These are phyloP conservation scores for Anhinga anhinga DNA, from an alignment of 2,113 vertebrate genomes.

Conservation along the genomic window DNA sequence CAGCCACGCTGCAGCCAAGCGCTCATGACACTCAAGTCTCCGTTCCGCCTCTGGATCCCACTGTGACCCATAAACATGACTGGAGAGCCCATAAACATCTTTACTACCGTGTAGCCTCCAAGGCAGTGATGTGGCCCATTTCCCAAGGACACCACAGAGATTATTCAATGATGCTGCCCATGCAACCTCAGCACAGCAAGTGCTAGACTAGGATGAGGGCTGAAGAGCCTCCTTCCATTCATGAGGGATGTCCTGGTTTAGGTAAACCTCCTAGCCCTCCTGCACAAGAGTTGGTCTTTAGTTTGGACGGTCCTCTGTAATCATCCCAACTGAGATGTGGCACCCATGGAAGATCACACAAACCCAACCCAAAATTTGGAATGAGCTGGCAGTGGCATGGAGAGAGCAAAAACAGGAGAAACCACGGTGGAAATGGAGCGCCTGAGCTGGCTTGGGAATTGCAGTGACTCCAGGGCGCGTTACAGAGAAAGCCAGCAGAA, in stretches of 20 bases:
- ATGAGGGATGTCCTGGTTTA: background rate
- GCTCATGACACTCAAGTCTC: background rate
- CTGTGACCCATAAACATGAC: background rate
- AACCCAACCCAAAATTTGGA: background rate
- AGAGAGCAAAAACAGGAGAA: background rate
- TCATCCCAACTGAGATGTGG: rapidly evolving
- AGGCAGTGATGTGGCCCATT: background rate
- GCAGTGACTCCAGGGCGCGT: rapidly evolving
- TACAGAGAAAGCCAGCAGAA: background rate
- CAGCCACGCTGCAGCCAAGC: background rate
- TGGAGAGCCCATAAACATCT: background rate
- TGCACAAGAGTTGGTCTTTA: background rate
- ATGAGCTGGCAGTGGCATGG: rapidly evolving
- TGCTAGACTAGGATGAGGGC: background rate
- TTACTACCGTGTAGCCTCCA: background rate
- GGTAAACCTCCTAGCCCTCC: background rate
- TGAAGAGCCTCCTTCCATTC: background rate
- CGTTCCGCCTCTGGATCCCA: background rate
- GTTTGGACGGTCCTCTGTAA: background rate
- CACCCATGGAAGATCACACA: background rate
- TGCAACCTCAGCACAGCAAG: background rate
- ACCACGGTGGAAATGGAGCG: background rate
- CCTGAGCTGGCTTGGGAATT: background rate
- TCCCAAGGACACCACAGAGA: background rate
- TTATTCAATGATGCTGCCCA: background rate